Base-by-base conservation (phyloP, 2,797 vertebrate species). In the Hozukius guyotensis region DNA sequence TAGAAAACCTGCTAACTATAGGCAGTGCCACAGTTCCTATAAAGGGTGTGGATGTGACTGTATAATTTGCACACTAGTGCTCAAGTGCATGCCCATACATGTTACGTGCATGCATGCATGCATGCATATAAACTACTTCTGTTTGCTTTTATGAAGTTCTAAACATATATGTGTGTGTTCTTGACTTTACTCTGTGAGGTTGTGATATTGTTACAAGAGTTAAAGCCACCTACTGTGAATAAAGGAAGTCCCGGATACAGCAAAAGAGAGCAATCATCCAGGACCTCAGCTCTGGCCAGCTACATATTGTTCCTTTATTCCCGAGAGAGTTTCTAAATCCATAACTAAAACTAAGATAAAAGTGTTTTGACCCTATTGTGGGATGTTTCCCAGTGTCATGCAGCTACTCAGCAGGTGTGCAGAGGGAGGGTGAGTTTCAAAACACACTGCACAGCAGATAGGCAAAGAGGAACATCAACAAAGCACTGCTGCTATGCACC, bases 301-400 rank as follows among this genome's bases (percentile, higher is more conserved):
- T 92, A 89, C 82, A 83, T 81, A 87, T 81, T 86, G 80, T 87
- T 89, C 72, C 8, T 86, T 90, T 88, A 89, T 88, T 89, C 88
- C 89, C 60, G 75, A 81, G 88, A 92, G 91, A 90, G 82, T 90
- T 92, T 92, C 78, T 82, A 89, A 90, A 91, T 88, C 87, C 81
- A 91, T 87, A 91, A 85, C 76, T 89, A 86, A 92, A 92, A 90
- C 87, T 81, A 87, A 94, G 94, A 94, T 94, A 92, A 95, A 93
- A 92, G 90, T 89, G 88, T 87, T 87, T 85, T 92, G 90, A 92
- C 90, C 88, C 88, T 88, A 86, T 88, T 85, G 88, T 87, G 85
- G 90, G 91, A 92, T 92, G 92, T 88, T 90, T 92, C 87, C 93
- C 88, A 87, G 88, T 93, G 92, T 94, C 93, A 89, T 78, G 90